These are phyloP conservation scores for Myotis pilosus DNA, from an alignment of 2,797 vertebrate species.

Conservation along the genomic window DNA sequence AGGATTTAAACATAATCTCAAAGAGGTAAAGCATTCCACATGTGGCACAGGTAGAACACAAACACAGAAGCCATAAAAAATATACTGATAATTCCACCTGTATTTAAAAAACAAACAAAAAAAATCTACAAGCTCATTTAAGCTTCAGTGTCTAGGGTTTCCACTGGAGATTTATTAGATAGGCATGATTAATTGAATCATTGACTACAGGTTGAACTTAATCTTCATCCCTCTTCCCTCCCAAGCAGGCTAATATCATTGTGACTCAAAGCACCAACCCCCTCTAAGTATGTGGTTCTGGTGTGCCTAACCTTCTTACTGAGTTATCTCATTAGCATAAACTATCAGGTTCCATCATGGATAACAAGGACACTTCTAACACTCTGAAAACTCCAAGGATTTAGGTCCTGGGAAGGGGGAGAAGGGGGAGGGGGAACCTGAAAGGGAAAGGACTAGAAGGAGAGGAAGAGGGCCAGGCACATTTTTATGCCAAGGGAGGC, in stretches of 20 bases:
- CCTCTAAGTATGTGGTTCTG: neutral
- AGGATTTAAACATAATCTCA: neutral
- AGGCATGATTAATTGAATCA: neutral
- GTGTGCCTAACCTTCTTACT: neutral
- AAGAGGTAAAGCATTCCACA: neutral
- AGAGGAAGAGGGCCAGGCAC: neutral
- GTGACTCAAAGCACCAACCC: neutral
- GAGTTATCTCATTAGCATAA: neutral
- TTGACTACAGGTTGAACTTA: neutral
- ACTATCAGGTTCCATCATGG: neutral
- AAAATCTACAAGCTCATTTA: neutral
- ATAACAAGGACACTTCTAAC: neutral
- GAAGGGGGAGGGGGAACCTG: accelerated
- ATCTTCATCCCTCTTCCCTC: neutral
- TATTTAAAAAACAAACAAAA: neutral
- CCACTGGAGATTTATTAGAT: neutral
- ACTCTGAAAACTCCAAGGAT: neutral
- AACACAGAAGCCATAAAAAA: neutral
- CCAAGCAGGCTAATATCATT: neutral
- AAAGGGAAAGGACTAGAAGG: neutral
- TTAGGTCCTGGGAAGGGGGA: neutral
- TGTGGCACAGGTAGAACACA: neutral
- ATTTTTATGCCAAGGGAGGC: neutral
- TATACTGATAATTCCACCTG: neutral
- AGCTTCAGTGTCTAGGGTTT: neutral